phyloP scores from a whole-genome alignment of 2,113 vertebrate species.

The Pedetes capensis region DNA sequence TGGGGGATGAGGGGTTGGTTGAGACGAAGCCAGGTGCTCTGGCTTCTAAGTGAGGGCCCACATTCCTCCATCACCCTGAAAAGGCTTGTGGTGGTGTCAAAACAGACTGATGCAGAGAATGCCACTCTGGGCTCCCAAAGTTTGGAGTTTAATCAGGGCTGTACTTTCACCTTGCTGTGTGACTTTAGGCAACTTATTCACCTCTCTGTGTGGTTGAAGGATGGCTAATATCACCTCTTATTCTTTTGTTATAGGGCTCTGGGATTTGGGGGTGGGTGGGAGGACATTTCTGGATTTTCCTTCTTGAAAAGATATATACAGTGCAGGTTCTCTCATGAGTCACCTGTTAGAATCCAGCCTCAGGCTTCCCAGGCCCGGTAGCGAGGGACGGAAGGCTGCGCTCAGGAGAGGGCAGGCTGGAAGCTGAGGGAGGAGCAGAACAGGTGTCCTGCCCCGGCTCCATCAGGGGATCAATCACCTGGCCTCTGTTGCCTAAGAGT shows the following conservation, averaged over 20 bases:
- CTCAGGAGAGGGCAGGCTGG: background rate
- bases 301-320: background rate
- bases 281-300: background rate
- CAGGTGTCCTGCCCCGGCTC: background rate
- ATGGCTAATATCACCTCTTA: background rate
- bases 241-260: background rate
- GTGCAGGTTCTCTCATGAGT: background rate
- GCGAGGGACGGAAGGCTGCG: background rate
- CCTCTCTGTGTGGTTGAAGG: background rate
- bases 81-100: background rate
- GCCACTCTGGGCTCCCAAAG: background rate
- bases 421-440: background rate
- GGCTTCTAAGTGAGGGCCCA: background rate
- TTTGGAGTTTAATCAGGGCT: background rate
- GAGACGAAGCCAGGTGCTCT: background rate
- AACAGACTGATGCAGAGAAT: background rate
- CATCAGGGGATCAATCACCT: background rate
- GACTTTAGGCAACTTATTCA: background rate
- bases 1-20: background rate
- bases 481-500: conserved; percentile 22
- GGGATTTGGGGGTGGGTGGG: background rate
- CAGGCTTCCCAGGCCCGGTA: background rate
- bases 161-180: background rate
- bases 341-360: background rate
- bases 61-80: background rate